Evolutionary conservation across 2,888 invertebrate species (phyloP).

Genomic region (Macaria liturata): DNA sequence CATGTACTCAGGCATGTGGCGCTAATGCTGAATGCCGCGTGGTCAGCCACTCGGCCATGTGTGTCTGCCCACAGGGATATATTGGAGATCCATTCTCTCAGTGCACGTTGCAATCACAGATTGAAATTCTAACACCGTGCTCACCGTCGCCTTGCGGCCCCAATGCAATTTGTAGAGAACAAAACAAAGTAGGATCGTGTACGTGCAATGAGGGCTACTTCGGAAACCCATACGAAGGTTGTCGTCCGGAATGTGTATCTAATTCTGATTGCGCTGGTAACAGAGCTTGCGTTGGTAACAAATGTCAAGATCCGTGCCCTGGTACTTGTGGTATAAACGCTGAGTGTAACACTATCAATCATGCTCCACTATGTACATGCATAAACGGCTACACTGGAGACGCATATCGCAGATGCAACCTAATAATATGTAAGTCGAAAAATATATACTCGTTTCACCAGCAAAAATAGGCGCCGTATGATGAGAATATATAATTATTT

Average conservation of each 20-base stretch:
- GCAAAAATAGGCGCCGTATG: too few species aligned
- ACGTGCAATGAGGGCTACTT: slow-evolving; percentile 87
- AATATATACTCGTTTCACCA: too few species aligned
- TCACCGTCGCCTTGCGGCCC: slow-evolving; percentile 88
- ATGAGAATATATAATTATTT: too few species aligned
- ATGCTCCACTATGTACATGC: slow-evolving; percentile 87
- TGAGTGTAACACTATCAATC: slow-evolving; percentile 87
- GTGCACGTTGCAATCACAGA: slow-evolving; percentile 73
- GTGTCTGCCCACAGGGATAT: slow-evolving; percentile 86
- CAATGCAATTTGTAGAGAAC: slow-evolving; percentile 87
- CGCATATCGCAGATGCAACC: slow-evolving; percentile 79
- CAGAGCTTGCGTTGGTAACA: slow-evolving; percentile 88
- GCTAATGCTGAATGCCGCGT: slow-evolving; percentile 88
- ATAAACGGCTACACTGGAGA: slow-evolving; percentile 85
- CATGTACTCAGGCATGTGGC: slow-evolving; percentile 89
- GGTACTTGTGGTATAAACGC: slow-evolving; percentile 90
- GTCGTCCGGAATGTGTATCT: slow-evolving; percentile 88
- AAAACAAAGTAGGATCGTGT: slow-evolving; percentile 88
- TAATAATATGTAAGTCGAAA: slow-evolving; percentile 59
- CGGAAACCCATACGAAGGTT: slow-evolving; percentile 91
- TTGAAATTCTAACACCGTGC: slow-evolving; percentile 85
- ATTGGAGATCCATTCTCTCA: slow-evolving; percentile 86
- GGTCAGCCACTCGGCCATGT: slow-evolving; percentile 90
- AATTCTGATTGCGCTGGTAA: slow-evolving; percentile 89
- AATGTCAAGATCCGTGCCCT: slow-evolving; percentile 90